Conservation (phyloP, 2,113 vertebrate species). For the Mustelus asterias region DNA sequence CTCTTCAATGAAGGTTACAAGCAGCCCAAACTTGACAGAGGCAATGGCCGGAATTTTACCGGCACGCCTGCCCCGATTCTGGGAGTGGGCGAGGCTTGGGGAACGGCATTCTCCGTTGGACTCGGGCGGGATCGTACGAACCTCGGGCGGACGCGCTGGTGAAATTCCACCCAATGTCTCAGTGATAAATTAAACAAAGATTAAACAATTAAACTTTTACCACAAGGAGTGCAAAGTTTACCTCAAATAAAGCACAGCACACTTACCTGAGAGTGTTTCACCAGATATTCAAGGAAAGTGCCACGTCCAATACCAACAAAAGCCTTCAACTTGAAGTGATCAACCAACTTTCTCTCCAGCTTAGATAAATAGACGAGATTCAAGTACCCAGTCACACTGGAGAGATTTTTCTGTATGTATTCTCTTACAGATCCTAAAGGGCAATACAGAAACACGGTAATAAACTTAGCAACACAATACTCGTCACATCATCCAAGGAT, state of each 20-base stretch:
- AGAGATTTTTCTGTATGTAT: slow-evolving; percentile 51
- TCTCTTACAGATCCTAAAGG: slow-evolving; percentile 54
- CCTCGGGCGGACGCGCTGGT: too few species aligned
- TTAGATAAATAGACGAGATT: slow-evolving; percentile 50
- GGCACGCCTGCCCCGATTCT: too few species aligned
- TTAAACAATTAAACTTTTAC: neutral
- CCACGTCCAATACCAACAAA: slow-evolving; percentile 58
- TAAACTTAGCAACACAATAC: neutral
- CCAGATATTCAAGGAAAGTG: slow-evolving; percentile 60
- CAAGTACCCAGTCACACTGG: slow-evolving; percentile 44
- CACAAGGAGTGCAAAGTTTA: neutral
- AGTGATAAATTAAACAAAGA: neutral
- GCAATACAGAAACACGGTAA: slow-evolving; percentile 14
- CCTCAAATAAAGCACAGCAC: neutral
- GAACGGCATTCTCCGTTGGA: too few species aligned
- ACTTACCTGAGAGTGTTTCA: slow-evolving; percentile 56
- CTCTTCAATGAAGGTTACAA: neutral
- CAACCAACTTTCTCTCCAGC: slow-evolving; percentile 55
- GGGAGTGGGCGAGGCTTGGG: too few species aligned
- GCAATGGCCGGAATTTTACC: too few species aligned
- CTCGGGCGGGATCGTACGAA: too few species aligned
- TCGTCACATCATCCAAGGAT: neutral
- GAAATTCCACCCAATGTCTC: neutral
- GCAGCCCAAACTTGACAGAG: neutral
- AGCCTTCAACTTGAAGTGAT: slow-evolving; percentile 56